Percentiles rank a stretch among this genome's conserved stretches.
phyloP scores from a whole-genome alignment of 2,888 invertebrate genomes.

The Habrosyne pyritoides region DNA sequence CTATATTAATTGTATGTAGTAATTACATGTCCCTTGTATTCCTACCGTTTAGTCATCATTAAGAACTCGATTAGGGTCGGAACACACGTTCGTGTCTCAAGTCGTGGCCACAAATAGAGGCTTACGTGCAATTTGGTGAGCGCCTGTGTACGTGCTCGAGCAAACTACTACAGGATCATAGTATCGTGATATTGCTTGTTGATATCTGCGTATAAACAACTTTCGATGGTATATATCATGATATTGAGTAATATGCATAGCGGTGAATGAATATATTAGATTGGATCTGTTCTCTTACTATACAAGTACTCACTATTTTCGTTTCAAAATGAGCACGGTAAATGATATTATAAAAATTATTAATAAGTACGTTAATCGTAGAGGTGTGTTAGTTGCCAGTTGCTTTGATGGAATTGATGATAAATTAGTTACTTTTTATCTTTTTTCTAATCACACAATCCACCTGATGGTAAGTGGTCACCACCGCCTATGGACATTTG shows the following conservation, averaged over 20 bases:
- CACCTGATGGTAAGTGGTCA: no score
- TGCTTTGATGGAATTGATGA: no score
- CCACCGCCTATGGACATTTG: no score
- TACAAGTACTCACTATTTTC: no score
- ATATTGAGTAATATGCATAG: not conserved
- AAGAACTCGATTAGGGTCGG: slow-evolving; percentile 31
- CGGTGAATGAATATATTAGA: not conserved
- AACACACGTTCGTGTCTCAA: slow-evolving; percentile 25
- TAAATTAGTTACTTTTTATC: no score
- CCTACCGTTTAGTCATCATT: slow-evolving; percentile 28
- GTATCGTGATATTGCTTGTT: slow-evolving; percentile 1
- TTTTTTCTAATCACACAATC: no score
- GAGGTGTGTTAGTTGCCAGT: no score
- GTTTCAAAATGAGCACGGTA: no score
- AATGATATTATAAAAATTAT: no score
- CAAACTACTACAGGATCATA: slow-evolving; percentile 1
- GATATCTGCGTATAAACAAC: not conserved
- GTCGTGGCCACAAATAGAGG: slow-evolving; percentile 31
- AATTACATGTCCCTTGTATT: not conserved
- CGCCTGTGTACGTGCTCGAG: slow-evolving; percentile 11
- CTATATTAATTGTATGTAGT: not conserved
- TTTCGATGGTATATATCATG: not conserved
- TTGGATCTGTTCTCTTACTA: no score
- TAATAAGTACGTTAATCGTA: no score
- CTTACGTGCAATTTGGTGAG: slow-evolving; percentile 29